phyloP scores from a whole-genome alignment of 2,797 vertebrate genomes.

The Esox masquinongy region DNA sequence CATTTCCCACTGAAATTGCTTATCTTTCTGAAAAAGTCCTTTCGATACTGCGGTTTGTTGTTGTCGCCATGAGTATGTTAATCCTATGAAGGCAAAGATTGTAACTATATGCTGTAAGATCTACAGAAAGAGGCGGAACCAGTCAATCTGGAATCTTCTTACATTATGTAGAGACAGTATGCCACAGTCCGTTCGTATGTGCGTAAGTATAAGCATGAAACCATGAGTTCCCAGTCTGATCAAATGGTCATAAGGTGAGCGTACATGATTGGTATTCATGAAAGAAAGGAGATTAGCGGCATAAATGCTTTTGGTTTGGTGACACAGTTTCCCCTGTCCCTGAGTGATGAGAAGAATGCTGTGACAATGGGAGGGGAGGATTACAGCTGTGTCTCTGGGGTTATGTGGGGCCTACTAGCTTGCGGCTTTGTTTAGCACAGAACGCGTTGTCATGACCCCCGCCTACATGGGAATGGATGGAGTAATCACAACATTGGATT shows the following conservation, averaged over 20 bases:
- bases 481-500: neutral
- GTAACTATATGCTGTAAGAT: no score
- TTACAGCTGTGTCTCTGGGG: conserved; percentile 1
- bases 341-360: neutral
- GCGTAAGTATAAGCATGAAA: no score
- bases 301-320: neutral
- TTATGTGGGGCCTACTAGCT: conserved; percentile 15
- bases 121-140: no score
- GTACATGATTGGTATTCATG: neutral
- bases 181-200: no score
- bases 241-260: no score
- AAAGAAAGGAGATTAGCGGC: neutral
- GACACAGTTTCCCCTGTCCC: neutral
- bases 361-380: neutral
- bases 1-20: neutral
- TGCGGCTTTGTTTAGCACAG: conserved; percentile 19
- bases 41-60: no score
- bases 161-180: no score
- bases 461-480: conserved; percentile 8
- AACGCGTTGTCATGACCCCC: conserved; percentile 4
- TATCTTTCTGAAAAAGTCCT: neutral
- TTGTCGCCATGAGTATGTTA: no score
- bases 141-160: no score
- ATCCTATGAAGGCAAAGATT: no score
- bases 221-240: no score